These are phyloP conservation scores for Ciconia nigra DNA, from an alignment of 2,797 vertebrate species.

Conservation along the genomic window DNA sequence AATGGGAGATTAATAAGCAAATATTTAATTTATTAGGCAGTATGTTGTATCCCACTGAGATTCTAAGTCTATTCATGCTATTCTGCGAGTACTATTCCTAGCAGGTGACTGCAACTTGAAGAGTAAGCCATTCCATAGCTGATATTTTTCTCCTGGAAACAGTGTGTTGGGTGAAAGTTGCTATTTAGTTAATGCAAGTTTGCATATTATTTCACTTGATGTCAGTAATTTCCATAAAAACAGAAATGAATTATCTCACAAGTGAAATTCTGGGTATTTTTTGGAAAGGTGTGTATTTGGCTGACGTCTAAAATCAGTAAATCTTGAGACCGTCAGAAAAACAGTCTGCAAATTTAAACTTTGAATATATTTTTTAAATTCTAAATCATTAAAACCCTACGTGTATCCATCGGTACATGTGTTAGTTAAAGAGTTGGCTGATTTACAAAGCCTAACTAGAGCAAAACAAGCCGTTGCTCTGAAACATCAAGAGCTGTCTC, in stretches of 20 bases:
- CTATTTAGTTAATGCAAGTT: neutral
- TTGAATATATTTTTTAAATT: neutral
- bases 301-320: neutral
- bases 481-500: neutral
- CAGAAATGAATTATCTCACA: neutral
- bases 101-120: neutral
- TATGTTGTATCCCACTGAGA: neutral
- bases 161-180: neutral
- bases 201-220: rapidly evolving
- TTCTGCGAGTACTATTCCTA: neutral
- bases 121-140: neutral
- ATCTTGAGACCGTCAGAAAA: neutral
- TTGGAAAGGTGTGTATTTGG: neutral
- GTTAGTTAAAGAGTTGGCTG: neutral
- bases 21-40: neutral
- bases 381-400: neutral
- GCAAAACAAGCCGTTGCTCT: neutral
- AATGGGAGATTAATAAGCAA: neutral
- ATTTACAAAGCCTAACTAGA: neutral
- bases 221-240: neutral
- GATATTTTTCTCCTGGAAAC: neutral
- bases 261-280: neutral
- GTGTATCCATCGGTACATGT: rapidly evolving
- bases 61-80: neutral
- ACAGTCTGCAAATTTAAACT: neutral